Percentiles rank a stretch among this genome's conserved stretches.
Conservation (phyloP, 1,140 invertebrate genomes). For the Hormaphis cornu region DNA sequence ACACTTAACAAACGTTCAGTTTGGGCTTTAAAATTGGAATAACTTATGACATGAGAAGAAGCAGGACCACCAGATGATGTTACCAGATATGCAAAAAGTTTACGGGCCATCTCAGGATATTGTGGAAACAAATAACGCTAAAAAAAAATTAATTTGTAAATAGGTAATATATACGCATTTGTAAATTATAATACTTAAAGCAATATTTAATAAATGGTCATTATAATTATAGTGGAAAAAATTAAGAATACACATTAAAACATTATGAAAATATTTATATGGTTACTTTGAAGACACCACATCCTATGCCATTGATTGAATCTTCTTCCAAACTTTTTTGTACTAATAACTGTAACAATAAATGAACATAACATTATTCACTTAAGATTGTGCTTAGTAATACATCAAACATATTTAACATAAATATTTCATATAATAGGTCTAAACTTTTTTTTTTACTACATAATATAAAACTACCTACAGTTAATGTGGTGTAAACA, state of each 20-base stretch:
- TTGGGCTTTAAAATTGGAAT: conserved; percentile 56
- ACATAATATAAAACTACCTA: too few species aligned
- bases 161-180: conserved; percentile 17
- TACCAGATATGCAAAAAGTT: conserved; percentile 56
- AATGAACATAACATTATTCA: too few species aligned
- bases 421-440: too few species aligned
- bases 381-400: background rate
- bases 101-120: conserved; percentile 59
- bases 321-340: conserved; percentile 39
- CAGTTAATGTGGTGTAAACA: too few species aligned
- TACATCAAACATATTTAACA: background rate
- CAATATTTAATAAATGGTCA: background rate
- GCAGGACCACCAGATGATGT: conserved; percentile 48
- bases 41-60: conserved; percentile 49
- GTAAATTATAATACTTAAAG: too few species aligned
- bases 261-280: background rate
- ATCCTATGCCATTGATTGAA: conserved; percentile 37
- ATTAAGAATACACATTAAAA: too few species aligned
- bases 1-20: conserved; percentile 60
- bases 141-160: background rate
- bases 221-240: background rate
- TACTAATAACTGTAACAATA: conserved; percentile 36
- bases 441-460: too few species aligned
- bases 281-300: conserved; percentile 36
- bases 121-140: conserved; percentile 67